Conservation (phyloP, 2,888 invertebrate species). For the Noctua fimbriata region DNA sequence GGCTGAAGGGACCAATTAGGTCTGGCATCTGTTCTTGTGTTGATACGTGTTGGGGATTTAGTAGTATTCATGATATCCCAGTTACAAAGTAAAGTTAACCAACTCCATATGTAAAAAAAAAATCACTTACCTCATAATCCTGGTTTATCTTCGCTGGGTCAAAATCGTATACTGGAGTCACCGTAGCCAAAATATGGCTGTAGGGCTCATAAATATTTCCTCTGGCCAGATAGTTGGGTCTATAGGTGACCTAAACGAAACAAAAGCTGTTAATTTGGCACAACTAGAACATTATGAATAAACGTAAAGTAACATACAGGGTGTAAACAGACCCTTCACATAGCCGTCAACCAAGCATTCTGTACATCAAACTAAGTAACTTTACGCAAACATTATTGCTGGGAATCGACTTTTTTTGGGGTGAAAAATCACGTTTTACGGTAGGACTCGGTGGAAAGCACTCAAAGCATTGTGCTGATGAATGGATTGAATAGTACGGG, state of each 20-base stretch:
- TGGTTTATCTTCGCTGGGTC: constrained; percentile 64
- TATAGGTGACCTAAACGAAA: constrained; percentile 39
- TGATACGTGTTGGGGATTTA: too few relatives aligned
- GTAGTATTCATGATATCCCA: not conserved
- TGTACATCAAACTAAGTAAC: too few relatives aligned
- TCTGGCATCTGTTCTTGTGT: not conserved
- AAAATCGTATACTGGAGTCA: constrained; percentile 61
- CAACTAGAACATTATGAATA: not conserved
- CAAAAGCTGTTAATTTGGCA: not conserved
- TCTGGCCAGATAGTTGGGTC: constrained; percentile 52
- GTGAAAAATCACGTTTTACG: too few relatives aligned
- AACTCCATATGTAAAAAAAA: too few relatives aligned
- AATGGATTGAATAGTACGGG: too few relatives aligned
- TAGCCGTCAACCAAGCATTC: too few relatives aligned
- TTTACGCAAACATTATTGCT: too few relatives aligned
- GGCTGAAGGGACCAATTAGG: not conserved
- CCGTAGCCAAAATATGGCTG: constrained; percentile 64
- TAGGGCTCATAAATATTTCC: constrained; percentile 70
- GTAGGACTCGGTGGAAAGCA: too few relatives aligned
- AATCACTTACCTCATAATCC: constrained; percentile 78
- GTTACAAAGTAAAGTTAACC: not conserved
- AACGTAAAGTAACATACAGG: too few relatives aligned
- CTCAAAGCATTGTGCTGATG: too few relatives aligned
- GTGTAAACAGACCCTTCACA: too few relatives aligned
- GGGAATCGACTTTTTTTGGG: too few relatives aligned